Evolutionary conservation across 2,888 invertebrate species (phyloP).

Genomic region (Melanchra persicariae): DNA sequence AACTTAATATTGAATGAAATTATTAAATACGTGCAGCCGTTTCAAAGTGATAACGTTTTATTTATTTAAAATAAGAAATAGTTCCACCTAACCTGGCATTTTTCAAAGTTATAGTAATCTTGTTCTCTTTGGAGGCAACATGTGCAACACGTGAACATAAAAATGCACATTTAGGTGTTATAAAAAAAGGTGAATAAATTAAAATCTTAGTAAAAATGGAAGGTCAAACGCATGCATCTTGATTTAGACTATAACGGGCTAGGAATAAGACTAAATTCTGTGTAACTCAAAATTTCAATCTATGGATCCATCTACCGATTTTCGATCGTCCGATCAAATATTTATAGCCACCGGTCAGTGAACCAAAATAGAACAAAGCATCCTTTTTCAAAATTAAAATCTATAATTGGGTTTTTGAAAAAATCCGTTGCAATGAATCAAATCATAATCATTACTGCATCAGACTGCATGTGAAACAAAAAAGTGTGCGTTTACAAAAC

Average conservation of each 20-base stretch:
- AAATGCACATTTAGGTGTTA: conserved; percentile 4
- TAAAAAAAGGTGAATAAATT: conserved; percentile 1
- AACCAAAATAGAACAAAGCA: background rate
- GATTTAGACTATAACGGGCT: background rate
- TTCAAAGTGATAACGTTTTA: too few relatives aligned
- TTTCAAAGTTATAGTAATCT: background rate
- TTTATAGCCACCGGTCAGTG: background rate
- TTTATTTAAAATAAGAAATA: too few relatives aligned
- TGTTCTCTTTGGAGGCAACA: background rate
- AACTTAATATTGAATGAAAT: too few relatives aligned
- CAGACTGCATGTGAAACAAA: background rate
- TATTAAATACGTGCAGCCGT: too few relatives aligned
- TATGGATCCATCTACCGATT: background rate
- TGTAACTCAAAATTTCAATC: background rate
- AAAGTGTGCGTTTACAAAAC: too few relatives aligned
- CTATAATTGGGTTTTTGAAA: background rate
- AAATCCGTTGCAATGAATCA: background rate
- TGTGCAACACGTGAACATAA: background rate
- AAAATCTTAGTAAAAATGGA: background rate
- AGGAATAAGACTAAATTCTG: background rate
- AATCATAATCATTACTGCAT: background rate
- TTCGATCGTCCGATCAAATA: background rate
- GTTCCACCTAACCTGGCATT: too few relatives aligned
- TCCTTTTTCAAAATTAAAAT: background rate
- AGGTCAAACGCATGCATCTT: background rate